Conservation (phyloP, 2,797 vertebrate genomes). For the Percopsis omiscomaycus region DNA sequence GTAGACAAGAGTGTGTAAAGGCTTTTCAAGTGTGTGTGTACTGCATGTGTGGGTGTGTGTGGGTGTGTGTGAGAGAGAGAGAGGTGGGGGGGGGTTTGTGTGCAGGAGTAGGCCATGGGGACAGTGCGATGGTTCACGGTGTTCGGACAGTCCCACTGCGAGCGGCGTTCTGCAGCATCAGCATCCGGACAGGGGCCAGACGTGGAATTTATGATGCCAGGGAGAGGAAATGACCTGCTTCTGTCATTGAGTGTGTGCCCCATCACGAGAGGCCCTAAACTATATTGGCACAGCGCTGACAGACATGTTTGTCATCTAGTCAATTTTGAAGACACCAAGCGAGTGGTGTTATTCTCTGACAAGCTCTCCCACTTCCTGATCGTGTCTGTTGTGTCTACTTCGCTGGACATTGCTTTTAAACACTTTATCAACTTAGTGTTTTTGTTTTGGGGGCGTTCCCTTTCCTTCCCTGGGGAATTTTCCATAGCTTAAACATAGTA, state of each 20-base stretch:
- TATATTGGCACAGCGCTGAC: conserved; percentile 83
- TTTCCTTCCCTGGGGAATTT: neutral
- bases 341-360: conserved; percentile 67
- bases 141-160: conserved; percentile 74
- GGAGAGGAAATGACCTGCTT: conserved; percentile 82
- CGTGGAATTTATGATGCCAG: conserved; percentile 82
- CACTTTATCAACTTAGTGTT: neutral
- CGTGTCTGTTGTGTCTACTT: conserved; percentile 22
- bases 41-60: conserved; percentile 9
- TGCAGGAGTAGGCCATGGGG: conserved; percentile 34
- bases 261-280: conserved; percentile 85
- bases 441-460: neutral
- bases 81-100: neutral
- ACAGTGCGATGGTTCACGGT: conserved; percentile 71
- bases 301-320: conserved; percentile 86
- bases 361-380: conserved; percentile 63
- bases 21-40: no score
- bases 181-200: conserved; percentile 83
- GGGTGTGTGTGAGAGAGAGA: conserved; percentile 14
- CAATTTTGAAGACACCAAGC: conserved; percentile 81
- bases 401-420: conserved; percentile 1
- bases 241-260: conserved; percentile 84
- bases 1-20: conserved; percentile 35
- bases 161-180: conserved; percentile 82
- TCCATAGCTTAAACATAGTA: neutral